phyloP scores from a whole-genome alignment of 2,888 invertebrate genomes.

The Rugalucina vietnamica region DNA sequence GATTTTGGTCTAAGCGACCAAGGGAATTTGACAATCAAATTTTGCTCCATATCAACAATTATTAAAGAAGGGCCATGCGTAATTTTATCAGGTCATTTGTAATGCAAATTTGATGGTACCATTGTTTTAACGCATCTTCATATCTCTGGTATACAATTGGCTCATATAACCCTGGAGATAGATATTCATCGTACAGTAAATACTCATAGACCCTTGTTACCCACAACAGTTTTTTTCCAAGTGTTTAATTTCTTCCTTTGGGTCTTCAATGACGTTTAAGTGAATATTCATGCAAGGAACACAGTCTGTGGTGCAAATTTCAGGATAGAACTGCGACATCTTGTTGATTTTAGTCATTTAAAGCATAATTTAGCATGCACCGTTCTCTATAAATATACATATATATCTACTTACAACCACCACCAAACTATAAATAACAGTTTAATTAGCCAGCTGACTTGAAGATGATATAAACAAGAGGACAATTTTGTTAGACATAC shows the following conservation, averaged over 20 bases:
- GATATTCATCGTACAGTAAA: background rate
- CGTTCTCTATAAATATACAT: background rate
- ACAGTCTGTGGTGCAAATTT: background rate
- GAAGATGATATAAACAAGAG: background rate
- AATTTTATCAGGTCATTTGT: background rate
- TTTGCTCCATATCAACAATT: background rate
- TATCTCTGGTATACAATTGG: background rate
- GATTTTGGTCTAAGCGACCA: slow-evolving; percentile 6
- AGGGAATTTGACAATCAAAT: background rate
- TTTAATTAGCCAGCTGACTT: slow-evolving; percentile 4
- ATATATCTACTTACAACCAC: background rate
- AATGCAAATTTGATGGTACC: background rate
- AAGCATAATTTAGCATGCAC: too few relatives aligned
- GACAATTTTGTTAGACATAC: background rate
- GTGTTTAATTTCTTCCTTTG: background rate
- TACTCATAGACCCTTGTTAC: background rate
- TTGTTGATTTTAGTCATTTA: background rate
- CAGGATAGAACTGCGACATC: background rate
- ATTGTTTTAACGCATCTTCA: background rate
- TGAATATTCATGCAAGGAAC: background rate
- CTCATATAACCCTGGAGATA: background rate
- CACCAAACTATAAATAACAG: slow-evolving; percentile 3
- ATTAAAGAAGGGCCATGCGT: background rate
- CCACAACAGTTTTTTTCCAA: background rate
- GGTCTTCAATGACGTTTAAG: background rate